Conservation (phyloP, 2,888 invertebrate genomes). For the Idaea aversata region DNA sequence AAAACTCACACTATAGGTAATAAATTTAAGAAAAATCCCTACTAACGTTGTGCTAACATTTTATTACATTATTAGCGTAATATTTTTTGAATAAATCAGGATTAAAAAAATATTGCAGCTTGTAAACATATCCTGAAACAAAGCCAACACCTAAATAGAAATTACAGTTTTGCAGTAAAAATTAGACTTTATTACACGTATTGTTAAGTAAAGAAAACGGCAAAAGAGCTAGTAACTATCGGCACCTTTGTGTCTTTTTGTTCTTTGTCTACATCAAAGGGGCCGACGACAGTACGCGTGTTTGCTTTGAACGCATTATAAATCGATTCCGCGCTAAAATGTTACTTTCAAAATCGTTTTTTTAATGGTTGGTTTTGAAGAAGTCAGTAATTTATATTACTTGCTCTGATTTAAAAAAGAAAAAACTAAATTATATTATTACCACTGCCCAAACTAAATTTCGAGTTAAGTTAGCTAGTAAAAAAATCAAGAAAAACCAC, state of each 20-base stretch:
- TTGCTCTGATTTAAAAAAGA: too few relatives aligned
- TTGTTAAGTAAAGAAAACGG: background rate
- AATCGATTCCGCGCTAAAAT: constrained; percentile 58
- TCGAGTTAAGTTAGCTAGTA: too few relatives aligned
- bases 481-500: too few relatives aligned
- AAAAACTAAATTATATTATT: too few relatives aligned
- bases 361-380: constrained; percentile 29
- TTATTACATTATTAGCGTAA: constrained; percentile 28
- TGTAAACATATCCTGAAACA: background rate
- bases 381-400: too few relatives aligned
- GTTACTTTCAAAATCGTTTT: constrained; percentile 50
- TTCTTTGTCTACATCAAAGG: constrained; percentile 64
- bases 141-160: background rate
- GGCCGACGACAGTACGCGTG: constrained; percentile 60
- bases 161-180: constrained; percentile 1
- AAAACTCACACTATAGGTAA: too few relatives aligned
- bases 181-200: background rate
- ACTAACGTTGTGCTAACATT: too few relatives aligned
- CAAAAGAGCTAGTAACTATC: constrained; percentile 25
- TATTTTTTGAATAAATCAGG: background rate
- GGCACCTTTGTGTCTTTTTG: constrained; percentile 50
- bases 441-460: too few relatives aligned
- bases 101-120: background rate
- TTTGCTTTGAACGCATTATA: constrained; percentile 55
- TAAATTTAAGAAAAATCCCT: too few relatives aligned